phyloP scores from a whole-genome alignment of 1,140 invertebrate genomes.

The Leptinotarsa texana region DNA sequence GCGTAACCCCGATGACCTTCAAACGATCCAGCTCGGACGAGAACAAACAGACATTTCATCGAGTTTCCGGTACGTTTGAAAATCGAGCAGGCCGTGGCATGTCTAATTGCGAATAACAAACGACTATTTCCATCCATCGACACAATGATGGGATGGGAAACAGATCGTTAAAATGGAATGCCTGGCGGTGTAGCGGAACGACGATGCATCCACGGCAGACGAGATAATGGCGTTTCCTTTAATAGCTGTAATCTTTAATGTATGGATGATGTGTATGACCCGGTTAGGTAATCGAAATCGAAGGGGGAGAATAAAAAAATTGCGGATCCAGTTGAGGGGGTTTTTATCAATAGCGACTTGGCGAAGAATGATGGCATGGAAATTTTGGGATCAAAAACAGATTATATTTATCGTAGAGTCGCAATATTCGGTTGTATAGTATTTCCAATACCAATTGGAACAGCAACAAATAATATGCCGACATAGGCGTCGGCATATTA shows the following conservation, averaged over 20 bases:
- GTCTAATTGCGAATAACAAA: slow-evolving; percentile 22
- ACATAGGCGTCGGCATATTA: too few species aligned
- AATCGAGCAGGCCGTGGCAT: slow-evolving; percentile 12
- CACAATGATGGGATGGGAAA: slow-evolving; percentile 9
- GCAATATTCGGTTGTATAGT: too few species aligned
- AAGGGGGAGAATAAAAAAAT: too few species aligned
- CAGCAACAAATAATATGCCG: too few species aligned
- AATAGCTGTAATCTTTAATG: neutral
- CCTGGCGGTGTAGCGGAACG: slow-evolving; percentile 4
- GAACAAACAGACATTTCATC: too few species aligned
- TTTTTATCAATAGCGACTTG: too few species aligned
- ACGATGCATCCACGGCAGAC: neutral
- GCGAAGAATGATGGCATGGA: too few species aligned
- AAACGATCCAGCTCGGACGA: neutral
- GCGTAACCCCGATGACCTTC: neutral
- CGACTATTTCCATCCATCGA: neutral
- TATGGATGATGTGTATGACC: slow-evolving; percentile 6
- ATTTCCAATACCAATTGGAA: too few species aligned
- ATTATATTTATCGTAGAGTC: too few species aligned
- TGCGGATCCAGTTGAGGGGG: too few species aligned
- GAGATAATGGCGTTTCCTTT: slow-evolving; percentile 13
- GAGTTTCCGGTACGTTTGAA: slow-evolving; percentile 7
- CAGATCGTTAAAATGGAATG: slow-evolving; percentile 13
- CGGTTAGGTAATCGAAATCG: neutral
- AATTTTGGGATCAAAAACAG: too few species aligned